Conservation (phyloP, 2,888 invertebrate species). For the Drosophila meridiana region DNA sequence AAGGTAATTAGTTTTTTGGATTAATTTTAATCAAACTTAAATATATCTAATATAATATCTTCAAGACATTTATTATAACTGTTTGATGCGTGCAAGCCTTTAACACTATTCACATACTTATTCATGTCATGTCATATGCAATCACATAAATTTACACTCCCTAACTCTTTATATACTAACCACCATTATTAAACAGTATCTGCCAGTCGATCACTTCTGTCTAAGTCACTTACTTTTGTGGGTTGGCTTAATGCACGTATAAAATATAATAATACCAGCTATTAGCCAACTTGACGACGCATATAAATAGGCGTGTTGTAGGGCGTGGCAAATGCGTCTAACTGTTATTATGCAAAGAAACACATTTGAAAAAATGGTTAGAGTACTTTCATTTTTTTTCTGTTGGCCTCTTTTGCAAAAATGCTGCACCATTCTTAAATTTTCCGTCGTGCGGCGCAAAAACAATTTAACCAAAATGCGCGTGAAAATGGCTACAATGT, state of each 20-base stretch:
- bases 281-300: slow-evolving; percentile 61
- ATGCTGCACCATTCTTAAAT: slow-evolving; percentile 31
- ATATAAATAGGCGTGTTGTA: slow-evolving; percentile 23
- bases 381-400: slow-evolving; percentile 1
- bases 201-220: background rate
- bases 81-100: too few relatives aligned
- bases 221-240: background rate
- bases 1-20: background rate
- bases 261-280: slow-evolving; percentile 58
- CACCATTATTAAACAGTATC: background rate
- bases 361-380: slow-evolving; percentile 18
- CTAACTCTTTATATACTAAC: background rate
- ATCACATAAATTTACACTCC: background rate
- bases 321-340: slow-evolving; percentile 42
- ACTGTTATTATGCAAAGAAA: slow-evolving; percentile 40
- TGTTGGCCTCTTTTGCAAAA: background rate
- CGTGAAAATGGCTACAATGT: slow-evolving; percentile 40
- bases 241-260: slow-evolving; percentile 51
- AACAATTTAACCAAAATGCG: slow-evolving; percentile 58
- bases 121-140: background rate
- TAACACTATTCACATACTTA: too few relatives aligned
- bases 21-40: too few relatives aligned
- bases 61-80: too few relatives aligned
- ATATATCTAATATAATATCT: too few relatives aligned
- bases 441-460: slow-evolving; percentile 33